A percentile compares a stretch with the other conserved stretches of the same genome.
phyloP scores from a whole-genome alignment of 2,797 vertebrate genomes.

The Spatula clypeata region DNA sequence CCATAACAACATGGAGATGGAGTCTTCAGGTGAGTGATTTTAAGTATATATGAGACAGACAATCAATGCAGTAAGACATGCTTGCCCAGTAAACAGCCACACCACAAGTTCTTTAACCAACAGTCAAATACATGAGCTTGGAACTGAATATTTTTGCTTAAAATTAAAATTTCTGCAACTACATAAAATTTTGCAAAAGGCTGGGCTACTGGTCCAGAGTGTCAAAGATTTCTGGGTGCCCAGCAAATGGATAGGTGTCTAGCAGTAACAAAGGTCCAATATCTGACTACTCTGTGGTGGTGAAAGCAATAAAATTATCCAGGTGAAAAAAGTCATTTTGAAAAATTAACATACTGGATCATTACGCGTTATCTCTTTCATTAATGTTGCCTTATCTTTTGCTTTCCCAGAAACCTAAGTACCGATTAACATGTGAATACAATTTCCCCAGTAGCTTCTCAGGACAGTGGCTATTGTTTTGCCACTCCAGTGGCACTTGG shows the following conservation, averaged over 20 bases:
- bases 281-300: neutral
- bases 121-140: neutral
- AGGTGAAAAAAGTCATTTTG: neutral
- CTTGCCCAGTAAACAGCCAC: neutral
- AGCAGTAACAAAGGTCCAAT: no score
- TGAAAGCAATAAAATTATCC: neutral
- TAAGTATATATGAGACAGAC: neutral
- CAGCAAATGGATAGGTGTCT: neutral
- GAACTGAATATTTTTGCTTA: neutral
- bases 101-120: neutral
- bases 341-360: neutral
- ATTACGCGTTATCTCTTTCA: rapidly evolving
- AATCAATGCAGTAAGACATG: neutral
- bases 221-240: neutral
- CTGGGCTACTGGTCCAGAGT: neutral
- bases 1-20: neutral
- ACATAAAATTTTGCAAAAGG: neutral
- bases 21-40: neutral
- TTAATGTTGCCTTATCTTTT: neutral
- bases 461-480: neutral
- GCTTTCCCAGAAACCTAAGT: rapidly evolving
- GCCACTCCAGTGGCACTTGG: neutral
- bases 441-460: neutral
- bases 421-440: neutral
- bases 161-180: neutral